Evolutionary conservation across 1,140 invertebrate genomes (phyloP), one percentile per base, ranked within the genome.

Genomic region (Cylas formicarius): DNA sequence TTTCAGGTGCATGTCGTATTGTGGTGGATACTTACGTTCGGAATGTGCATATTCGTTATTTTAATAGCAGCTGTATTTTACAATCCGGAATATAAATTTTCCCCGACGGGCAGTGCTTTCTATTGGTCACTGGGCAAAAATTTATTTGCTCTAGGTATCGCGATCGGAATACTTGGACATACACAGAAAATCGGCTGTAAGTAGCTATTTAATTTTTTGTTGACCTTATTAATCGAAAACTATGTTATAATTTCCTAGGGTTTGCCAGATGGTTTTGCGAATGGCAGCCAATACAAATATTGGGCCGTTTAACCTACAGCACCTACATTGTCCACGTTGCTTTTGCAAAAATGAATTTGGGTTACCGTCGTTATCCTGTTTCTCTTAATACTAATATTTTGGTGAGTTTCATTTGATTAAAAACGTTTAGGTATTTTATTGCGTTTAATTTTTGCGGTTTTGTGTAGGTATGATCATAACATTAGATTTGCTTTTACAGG

Each of bases 171-270:
- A 18, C 53, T 50, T 39, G 58, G 57, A 23, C 48, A 56, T 18
- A 53, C 48, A 7, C 38, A 44, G n/a, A 51, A 52, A 45, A 40
- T 58, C 20, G 58, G 58, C 31, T 48, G 58, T 60, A 53, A 56
- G 55, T 53, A 40, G 7, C n/a, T n/a, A n/a, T 40, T 34, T 13
- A 16, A 34, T 34, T 16, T 34, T 34, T 16, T 7, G n/a, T 34
- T 16, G 10, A 38, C 4, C 13, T 4, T 31, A 22, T 21, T 14
- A 23, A 38, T 38, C n/a, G 7, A 20, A 36, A 19, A 19, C 7
- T 8, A 24, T 22, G 36, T 22, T 24, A 13, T 13, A 31, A 5
- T 50, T 11, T 56, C 50, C 29, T 24, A 57, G 55, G 53, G 45
- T 45, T 59, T 33, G 39, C 34, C 0, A 46, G 36, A 44, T 51